These are phyloP conservation scores for Porphyrio hochstetteri DNA, from an alignment of 2,113 vertebrate species.

Conservation along the genomic window DNA sequence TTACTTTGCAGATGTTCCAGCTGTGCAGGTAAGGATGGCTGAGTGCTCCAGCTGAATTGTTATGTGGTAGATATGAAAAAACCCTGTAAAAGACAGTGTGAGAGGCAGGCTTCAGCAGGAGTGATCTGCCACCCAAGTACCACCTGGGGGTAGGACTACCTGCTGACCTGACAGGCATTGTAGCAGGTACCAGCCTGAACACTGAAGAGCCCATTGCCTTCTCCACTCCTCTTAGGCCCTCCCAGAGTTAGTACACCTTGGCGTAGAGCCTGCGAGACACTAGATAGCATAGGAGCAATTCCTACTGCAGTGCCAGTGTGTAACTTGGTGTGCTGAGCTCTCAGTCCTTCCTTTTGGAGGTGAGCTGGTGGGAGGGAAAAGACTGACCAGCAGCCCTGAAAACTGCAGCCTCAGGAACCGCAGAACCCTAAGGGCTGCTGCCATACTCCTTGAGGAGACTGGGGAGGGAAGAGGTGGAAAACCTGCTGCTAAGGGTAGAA, in stretches of 20 bases:
- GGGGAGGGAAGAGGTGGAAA: not conserved
- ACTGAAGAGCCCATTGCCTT: not conserved
- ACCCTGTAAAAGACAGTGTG: not conserved
- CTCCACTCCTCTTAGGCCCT: not conserved
- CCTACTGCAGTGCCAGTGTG: accelerated
- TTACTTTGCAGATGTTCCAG: not conserved
- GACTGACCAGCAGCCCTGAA: not conserved
- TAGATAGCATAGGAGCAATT: not conserved
- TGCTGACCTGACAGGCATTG: not conserved
- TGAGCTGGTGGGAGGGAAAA: not conserved
- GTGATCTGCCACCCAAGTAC: too few species aligned
- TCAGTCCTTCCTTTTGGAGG: not conserved
- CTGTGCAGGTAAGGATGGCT: not conserved
- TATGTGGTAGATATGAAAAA: not conserved
- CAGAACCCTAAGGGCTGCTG: not conserved
- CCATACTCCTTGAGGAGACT: not conserved
- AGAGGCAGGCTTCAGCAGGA: not conserved
- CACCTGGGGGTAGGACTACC: accelerated
- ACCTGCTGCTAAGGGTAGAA: not conserved
- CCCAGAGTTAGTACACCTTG: too few species aligned
- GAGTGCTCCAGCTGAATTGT: not conserved
- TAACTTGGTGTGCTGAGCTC: not conserved
- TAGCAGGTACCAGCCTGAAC: not conserved
- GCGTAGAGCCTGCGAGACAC: not conserved
- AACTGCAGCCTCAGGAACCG: not conserved